These are phyloP conservation scores for Lasioglossum marginatum DNA, from an alignment of 2,888 invertebrate species.

Conservation along the genomic window DNA sequence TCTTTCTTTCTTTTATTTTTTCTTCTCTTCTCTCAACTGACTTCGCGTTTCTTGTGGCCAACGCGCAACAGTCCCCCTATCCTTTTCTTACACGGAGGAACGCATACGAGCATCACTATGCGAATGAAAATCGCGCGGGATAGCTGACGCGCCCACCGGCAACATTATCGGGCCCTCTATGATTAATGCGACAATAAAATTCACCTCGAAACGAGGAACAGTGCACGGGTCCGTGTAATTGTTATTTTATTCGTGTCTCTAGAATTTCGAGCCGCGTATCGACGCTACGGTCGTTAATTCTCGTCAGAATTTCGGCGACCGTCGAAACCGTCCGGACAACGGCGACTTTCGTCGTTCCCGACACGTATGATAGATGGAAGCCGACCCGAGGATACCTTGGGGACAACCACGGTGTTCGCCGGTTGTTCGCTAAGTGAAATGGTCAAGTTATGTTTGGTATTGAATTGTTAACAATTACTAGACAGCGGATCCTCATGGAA, in stretches of 20 bases:
- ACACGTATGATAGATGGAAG: conserved; percentile 40
- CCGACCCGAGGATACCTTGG: conserved; percentile 10
- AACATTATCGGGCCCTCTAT: conserved; percentile 61
- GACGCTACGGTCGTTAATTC: conserved; percentile 62
- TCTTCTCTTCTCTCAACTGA: not conserved
- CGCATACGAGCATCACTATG: conserved; percentile 10
- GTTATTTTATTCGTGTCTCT: conserved; percentile 59
- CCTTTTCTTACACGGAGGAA: not conserved
- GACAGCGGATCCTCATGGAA: no score
- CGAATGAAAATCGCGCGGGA: conserved; percentile 66
- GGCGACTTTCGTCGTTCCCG: conserved; percentile 34
- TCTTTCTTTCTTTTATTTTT: not conserved
- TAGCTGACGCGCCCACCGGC: conserved; percentile 67
- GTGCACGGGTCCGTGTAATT: conserved; percentile 43
- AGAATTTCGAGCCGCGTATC: conserved; percentile 38
- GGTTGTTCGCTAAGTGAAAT: not conserved
- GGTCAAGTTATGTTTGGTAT: no score
- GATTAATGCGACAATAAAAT: conserved; percentile 71
- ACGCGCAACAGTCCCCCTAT: not conserved
- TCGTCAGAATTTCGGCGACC: conserved; percentile 53
- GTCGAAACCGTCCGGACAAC: conserved; percentile 15
- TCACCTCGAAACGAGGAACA: conserved; percentile 45
- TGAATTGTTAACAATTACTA: no score
- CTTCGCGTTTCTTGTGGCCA: conserved; percentile 2
- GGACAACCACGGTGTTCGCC: not conserved